phyloP scores from a whole-genome alignment of 2,888 invertebrate genomes.

The Conistra vaccinii region DNA sequence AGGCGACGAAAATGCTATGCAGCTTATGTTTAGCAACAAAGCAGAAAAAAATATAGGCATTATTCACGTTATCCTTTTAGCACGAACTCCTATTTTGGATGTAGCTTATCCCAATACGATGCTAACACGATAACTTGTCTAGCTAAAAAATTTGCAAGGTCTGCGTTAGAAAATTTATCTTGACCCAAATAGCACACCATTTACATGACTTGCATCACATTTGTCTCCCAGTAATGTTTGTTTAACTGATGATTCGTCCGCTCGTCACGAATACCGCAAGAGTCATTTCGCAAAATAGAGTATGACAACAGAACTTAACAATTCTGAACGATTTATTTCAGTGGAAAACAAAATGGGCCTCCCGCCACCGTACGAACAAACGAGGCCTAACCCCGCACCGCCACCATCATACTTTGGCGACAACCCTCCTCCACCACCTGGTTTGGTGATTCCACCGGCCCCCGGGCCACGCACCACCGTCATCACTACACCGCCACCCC shows the following conservation, averaged over 20 bases:
- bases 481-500: constrained; percentile 74
- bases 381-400: constrained; percentile 82
- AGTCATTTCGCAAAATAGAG: constrained; percentile 30
- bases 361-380: constrained; percentile 85
- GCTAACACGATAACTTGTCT: constrained; percentile 1
- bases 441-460: constrained; percentile 74
- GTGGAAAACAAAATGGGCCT: constrained; percentile 89
- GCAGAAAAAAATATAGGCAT: background rate
- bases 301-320: constrained; percentile 12
- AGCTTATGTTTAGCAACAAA: background rate
- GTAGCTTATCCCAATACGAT: constrained; percentile 4
- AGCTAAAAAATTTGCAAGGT: constrained; percentile 33
- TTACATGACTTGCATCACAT: constrained; percentile 34
- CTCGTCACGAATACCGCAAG: constrained; percentile 8
- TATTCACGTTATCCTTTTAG: constrained; percentile 17
- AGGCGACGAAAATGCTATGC: constrained; percentile 28
- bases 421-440: constrained; percentile 83
- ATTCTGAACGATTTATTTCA: constrained; percentile 70
- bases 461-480: constrained; percentile 81
- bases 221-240: constrained; percentile 19
- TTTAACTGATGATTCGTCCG: constrained; percentile 9
- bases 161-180: constrained; percentile 28
- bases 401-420: constrained; percentile 87
- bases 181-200: constrained; percentile 28
- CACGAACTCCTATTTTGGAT: background rate